Evolutionary conservation across 2,113 vertebrate genomes (phyloP), one percentile per base, ranked within the genome.

Genomic region (Hippocampus barbouri): DNA sequence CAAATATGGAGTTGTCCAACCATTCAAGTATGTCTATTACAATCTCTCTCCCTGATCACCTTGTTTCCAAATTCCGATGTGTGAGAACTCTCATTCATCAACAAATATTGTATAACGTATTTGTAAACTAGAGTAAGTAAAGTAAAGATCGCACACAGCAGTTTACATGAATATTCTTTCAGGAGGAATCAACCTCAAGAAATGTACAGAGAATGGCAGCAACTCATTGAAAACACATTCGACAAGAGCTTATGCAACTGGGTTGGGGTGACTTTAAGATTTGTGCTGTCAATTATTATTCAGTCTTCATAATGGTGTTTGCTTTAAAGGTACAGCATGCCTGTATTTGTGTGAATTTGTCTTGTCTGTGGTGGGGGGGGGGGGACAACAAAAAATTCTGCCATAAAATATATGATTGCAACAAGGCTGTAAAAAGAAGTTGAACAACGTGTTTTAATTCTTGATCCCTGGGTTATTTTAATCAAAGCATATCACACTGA

Each of bases 401-500:
- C 12, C 43, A 14, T 14, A 23, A 56, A 23, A 59, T 12, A 25
- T 15, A 4, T 27, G 25, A 59, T 59, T 25, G 15, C 12, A 59
- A 27, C 23, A 59, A 59, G 23, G 10, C n/a, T 18, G 15, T 61
- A 61, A 61, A 12, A 60, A 61, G 27, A 61, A 15, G 27, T 15
- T 61, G 15, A 61, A 61, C 59, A 61, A 16, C 18, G 25, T 14
- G 14, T 15, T 60, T 5, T 60, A 60, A 34, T 61, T 30, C 59
- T 61, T 34, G 27, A 30, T 18, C 57, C 27, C 34, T 60, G 27
- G 57, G 59, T 34, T 61, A 34, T 61, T 61, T 61, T 61, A 61
- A 61, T 61, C 59, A 61, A 61, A 61, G 27, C 59, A 30, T 60
- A 14, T 60, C 57, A 30, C 59, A 61, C 59, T 7, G 27, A 61